Conservation (phyloP, 2,797 vertebrate genomes). For the Protonibea diacanthus region DNA sequence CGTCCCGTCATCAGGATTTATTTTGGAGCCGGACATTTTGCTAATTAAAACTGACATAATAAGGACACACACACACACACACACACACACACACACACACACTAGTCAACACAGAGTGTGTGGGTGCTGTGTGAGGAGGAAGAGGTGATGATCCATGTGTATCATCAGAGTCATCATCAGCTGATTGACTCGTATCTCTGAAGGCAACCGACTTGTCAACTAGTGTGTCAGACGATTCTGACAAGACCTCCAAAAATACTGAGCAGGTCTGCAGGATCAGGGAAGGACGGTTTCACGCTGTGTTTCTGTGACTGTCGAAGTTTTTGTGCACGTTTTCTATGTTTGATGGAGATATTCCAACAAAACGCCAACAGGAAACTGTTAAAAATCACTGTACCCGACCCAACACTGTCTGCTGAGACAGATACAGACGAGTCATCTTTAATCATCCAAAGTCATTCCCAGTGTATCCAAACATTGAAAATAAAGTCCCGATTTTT, state of each 20-base stretch:
- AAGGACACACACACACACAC: conserved; percentile 62
- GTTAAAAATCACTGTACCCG: too few species aligned
- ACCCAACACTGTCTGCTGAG: too few species aligned
- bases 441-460: too few species aligned
- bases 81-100: conserved; percentile 42
- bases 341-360: too few species aligned
- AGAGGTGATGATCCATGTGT: conserved; percentile 47
- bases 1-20: conserved; percentile 49
- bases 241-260: conserved; percentile 8
- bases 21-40: conserved; percentile 58
- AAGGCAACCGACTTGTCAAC: conserved; percentile 52
- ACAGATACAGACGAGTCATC: too few species aligned
- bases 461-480: too few species aligned
- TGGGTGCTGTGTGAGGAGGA: conserved; percentile 30
- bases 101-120: conserved; percentile 44
- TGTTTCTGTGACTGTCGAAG: too few species aligned
- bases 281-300: too few species aligned
- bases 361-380: too few species aligned
- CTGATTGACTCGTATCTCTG: conserved; percentile 62
- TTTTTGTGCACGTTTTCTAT: too few species aligned
- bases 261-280: too few species aligned
- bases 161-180: conserved; percentile 45
- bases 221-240: conserved; percentile 61
- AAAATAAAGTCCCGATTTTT: too few species aligned
- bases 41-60: conserved; percentile 80